These are phyloP conservation scores for Emydura subglobosa DNA, from an alignment of 2,113 vertebrate genomes.

Conservation along the genomic window DNA sequence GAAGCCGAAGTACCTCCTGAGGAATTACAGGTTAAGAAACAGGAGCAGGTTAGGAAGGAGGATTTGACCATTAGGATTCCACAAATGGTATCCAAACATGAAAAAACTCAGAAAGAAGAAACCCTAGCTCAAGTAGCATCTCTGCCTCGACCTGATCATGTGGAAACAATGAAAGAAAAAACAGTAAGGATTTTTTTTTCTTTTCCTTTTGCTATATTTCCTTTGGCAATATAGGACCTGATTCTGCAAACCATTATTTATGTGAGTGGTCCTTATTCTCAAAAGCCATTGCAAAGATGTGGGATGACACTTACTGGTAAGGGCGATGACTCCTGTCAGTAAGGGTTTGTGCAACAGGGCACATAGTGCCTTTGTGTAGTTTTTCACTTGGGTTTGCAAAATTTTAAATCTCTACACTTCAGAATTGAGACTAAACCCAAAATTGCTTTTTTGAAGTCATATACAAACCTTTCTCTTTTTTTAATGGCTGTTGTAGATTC, in stretches of 20 bases:
- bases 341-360: not conserved
- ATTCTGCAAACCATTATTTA: not conserved
- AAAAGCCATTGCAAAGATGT: not conserved
- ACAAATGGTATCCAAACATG: constrained; percentile 15
- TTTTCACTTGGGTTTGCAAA: not conserved
- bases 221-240: not conserved
- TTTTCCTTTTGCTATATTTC: not conserved
- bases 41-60: constrained; percentile 20
- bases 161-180: constrained; percentile 77
- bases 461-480: not conserved
- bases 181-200: constrained; percentile 73
- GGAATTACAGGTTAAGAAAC: not conserved
- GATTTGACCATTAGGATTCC: not conserved
- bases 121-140: constrained; percentile 4
- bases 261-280: not conserved
- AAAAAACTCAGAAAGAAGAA: constrained; percentile 16
- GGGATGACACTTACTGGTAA: not conserved
- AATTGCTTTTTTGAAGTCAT: not conserved
- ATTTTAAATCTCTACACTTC: not conserved
- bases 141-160: constrained; percentile 31
- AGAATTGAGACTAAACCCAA: not conserved
- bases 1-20: constrained; percentile 29
- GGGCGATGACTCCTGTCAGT: fast-evolving
- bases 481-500: not conserved
- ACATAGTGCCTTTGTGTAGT: not conserved